A percentile compares a stretch with the other conserved stretches of the same genome.
phyloP scores from a whole-genome alignment of 2,888 invertebrate genomes.

The Steromphala cineraria region DNA sequence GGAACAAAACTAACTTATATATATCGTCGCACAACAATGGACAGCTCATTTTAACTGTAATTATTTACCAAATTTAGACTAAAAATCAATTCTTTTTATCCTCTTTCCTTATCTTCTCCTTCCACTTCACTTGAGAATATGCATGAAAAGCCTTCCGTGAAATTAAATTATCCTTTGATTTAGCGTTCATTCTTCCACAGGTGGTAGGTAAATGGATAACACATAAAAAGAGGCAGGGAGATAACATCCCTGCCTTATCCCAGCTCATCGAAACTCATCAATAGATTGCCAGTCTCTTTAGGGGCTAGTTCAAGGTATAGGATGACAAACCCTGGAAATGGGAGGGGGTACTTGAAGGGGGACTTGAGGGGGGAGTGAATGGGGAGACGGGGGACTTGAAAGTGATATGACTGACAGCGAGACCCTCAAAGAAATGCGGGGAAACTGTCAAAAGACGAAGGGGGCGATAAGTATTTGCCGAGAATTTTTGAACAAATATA shows the following conservation, averaged over 20 bases:
- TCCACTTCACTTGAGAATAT: too few species aligned
- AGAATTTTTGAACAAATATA: conserved; percentile 8
- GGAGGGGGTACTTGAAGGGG: neutral
- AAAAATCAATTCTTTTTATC: too few species aligned
- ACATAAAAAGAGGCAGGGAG: neutral
- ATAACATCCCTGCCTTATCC: neutral
- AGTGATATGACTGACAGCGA: too few species aligned
- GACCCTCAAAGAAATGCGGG: too few species aligned
- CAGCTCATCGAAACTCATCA: conserved; percentile 1
- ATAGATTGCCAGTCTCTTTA: neutral
- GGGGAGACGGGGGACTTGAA: neutral
- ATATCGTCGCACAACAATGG: too few species aligned
- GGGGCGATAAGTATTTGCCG: neutral
- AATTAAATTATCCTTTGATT: too few species aligned
- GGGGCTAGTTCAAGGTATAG: neutral
- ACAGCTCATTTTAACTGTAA: too few species aligned
- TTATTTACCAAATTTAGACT: too few species aligned
- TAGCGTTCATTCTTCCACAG: too few species aligned
- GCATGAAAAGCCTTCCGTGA: too few species aligned
- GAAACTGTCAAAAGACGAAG: neutral
- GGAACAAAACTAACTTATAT: too few species aligned
- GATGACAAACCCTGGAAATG: neutral
- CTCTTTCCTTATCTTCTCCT: too few species aligned
- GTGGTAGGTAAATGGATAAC: neutral
- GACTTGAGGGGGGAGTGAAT: neutral